phyloP scores from a whole-genome alignment of 2,113 vertebrate species.

The Copsychus sechellarum region DNA sequence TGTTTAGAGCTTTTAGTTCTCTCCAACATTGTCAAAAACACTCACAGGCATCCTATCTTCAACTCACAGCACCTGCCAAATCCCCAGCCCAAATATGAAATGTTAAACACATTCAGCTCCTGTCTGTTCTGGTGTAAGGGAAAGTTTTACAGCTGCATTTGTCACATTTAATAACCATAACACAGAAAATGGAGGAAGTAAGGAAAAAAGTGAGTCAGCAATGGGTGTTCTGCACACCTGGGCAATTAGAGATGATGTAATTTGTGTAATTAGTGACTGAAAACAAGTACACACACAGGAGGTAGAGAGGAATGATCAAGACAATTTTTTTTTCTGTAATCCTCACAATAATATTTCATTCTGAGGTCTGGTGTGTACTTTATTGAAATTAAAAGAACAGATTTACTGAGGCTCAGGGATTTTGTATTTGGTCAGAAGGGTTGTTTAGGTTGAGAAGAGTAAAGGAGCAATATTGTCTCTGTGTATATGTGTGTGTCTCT shows the following conservation, averaged over 20 bases:
- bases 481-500: fast-evolving
- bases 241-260: not conserved
- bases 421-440: not conserved
- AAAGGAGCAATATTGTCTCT: not conserved
- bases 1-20: not conserved
- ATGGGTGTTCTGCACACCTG: no score
- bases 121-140: not conserved
- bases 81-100: not conserved
- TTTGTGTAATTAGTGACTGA: not conserved
- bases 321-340: not conserved
- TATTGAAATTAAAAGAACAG: not conserved
- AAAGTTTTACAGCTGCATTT: not conserved
- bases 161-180: not conserved
- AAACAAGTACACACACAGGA: not conserved
- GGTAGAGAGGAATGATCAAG: not conserved
- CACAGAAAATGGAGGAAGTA: not conserved
- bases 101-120: not conserved
- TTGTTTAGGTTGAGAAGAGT: not conserved
- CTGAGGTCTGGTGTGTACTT: not conserved
- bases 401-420: not conserved
- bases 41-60: not conserved
- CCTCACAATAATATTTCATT: not conserved
- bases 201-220: not conserved
- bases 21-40: not conserved
- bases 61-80: not conserved